Base-by-base conservation (phyloP, 1,140 invertebrate species). In the Drosophila sp. region DNA sequence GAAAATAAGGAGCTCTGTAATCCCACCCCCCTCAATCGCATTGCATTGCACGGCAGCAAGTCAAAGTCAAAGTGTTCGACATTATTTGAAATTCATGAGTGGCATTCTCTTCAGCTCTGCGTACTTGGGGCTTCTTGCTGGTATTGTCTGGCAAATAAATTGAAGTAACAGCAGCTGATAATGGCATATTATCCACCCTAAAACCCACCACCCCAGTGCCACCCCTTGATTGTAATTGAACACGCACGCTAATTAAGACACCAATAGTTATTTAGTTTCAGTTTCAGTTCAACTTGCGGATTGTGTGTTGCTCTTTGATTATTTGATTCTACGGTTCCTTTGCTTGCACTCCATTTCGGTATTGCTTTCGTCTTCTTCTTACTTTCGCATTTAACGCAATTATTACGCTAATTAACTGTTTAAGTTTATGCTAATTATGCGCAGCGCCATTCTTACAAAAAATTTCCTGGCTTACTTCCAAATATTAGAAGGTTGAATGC, bases 71-170 rank as follows among this genome's bases (percentile, higher is more conserved):
- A 87, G 82, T 89, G 83, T 87, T 87, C 83, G 83, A 83, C 83
- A 87, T 87, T 89, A 87, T 87, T 87, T 87, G 82, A 87, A 87
- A 87, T 87, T 87, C 83, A 87, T 87, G 83, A 87, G 86, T 79
- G 83, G 72, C 76, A 83, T 81, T 80, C 76, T 63, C 43, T 81
- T 29, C 64, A 59, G 27, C 51, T 38, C 32, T 21, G 13, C 27
- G 38, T 13, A n/a, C 34, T 50, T 50, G 34, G 66, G 7, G 32
- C 13, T 40, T 14, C 50, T 45, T 36, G 58, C 40, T 36, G 58
- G 41, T 74, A 58, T 70, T 72, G 74, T 65, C 75, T 87, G 50
- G 67, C 61, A 76, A 87, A 87, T 87, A 89, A 89, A 87, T 89
- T 87, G 71, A 70, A 82, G 72, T 66, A 82, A 79, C 82, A 79